phyloP scores from a whole-genome alignment of 2,797 vertebrate genomes.

The Phoeniculus purpureus region DNA sequence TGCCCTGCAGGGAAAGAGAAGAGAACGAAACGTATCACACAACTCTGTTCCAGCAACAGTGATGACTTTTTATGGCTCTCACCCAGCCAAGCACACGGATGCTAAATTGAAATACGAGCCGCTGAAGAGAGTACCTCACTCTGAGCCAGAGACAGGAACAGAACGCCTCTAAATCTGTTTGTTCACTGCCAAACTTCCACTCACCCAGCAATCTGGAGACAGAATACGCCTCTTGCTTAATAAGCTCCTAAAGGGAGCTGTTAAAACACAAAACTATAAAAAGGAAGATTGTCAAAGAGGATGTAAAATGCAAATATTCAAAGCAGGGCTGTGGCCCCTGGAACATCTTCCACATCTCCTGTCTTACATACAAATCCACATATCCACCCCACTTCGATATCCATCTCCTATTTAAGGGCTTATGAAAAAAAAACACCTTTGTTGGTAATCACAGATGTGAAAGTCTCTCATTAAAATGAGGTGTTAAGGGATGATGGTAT shows the following conservation, averaged over 20 bases:
- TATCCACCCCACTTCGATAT: background rate
- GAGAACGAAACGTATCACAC: background rate
- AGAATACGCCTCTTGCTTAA: background rate
- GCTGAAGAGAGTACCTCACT: background rate
- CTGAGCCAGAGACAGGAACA: background rate
- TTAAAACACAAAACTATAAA: background rate
- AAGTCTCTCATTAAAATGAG: conserved; percentile 24
- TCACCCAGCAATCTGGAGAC: conserved; percentile 30
- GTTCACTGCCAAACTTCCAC: conserved; percentile 19
- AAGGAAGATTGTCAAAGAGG: background rate
- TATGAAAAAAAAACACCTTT: background rate
- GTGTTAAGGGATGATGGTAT: background rate
- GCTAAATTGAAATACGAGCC: background rate
- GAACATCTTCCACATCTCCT: background rate
- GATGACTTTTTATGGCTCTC: background rate
- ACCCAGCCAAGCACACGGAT: background rate
- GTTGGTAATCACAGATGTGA: background rate
- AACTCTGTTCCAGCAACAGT: background rate
- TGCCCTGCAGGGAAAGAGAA: conserved; percentile 82
- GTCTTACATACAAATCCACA: background rate
- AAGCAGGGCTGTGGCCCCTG: background rate
- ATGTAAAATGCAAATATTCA: conserved; percentile 4
- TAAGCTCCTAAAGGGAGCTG: conserved; percentile 32
- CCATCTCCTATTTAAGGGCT: background rate
- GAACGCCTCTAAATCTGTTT: conserved; percentile 23